These are phyloP conservation scores for Dicyrtoma fusca DNA, from an alignment of 2,888 invertebrate genomes.

Conservation along the genomic window DNA sequence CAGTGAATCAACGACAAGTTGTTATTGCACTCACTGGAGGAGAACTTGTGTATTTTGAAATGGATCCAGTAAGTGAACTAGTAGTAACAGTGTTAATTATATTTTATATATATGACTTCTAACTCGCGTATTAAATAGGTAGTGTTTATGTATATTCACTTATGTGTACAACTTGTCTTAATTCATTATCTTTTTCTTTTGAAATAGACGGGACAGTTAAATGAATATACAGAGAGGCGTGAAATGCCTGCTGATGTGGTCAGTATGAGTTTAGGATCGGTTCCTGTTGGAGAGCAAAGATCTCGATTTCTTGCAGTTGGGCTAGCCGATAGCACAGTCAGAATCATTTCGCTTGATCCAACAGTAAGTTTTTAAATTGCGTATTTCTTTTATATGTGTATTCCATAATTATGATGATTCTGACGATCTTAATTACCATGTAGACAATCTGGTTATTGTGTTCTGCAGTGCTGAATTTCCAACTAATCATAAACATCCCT, in stretches of 20 bases:
- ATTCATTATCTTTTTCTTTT: constrained; percentile 48
- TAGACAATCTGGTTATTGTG: constrained; percentile 36
- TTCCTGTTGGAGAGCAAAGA: constrained; percentile 91
- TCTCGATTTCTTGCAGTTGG: constrained; percentile 96
- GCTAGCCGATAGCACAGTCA: constrained; percentile 91
- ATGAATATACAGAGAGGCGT: constrained; percentile 97
- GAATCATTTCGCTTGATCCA: constrained; percentile 96
- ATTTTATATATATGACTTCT: constrained; percentile 3
- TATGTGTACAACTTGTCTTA: neutral
- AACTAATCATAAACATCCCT: constrained; percentile 6
- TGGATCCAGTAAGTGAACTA: constrained; percentile 96
- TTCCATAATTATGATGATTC: constrained; percentile 32
- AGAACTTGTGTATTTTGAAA: constrained; percentile 98
- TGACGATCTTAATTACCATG: constrained; percentile 21
- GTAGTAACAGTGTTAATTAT: neutral
- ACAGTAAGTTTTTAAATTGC: constrained; percentile 66
- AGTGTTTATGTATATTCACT: too few species aligned
- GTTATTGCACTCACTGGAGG: constrained; percentile 97
- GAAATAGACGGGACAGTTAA: constrained; percentile 90
- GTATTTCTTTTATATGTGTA: too few species aligned
- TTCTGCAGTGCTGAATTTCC: constrained; percentile 40
- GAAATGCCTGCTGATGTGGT: constrained; percentile 96
- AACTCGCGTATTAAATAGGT: too few species aligned
- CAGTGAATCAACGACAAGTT: constrained; percentile 97
- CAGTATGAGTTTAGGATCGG: constrained; percentile 96